A percentile compares a stretch with the other conserved stretches of the same genome.
Evolutionary conservation across 2,113 vertebrate species (phyloP).

Genomic region (Ictidomys tridecemlineatus): DNA sequence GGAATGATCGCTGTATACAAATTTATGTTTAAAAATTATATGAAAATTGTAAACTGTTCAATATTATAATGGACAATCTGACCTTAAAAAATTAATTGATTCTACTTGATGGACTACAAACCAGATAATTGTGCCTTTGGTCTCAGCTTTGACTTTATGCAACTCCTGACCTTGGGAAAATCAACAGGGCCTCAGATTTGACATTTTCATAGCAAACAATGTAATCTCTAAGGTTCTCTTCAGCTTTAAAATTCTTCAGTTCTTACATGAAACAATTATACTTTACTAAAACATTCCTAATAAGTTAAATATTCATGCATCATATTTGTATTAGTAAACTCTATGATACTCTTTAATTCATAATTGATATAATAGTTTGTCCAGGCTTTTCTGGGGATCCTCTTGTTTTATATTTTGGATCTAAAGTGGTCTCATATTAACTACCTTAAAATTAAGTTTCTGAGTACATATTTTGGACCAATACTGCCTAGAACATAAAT

Average conservation of each 20-base stretch:
- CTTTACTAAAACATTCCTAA: not conserved
- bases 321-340: conserved; percentile 31
- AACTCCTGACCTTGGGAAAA: not conserved
- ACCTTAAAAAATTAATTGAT: not conserved
- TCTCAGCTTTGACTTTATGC: not conserved
- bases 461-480: conserved; percentile 12
- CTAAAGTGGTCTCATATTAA: not conserved
- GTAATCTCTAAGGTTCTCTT: not conserved
- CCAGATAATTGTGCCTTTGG: not conserved
- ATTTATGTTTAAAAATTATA: not conserved
- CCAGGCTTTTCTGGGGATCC: not conserved
- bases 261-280: not conserved
- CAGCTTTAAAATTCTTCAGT: conserved; percentile 11
- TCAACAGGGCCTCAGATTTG: not conserved
- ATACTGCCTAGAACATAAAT: not conserved
- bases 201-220: not conserved
- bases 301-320: not conserved
- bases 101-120: not conserved
- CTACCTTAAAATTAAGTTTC: not conserved
- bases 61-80: not conserved
- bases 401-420: not conserved
- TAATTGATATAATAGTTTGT: not conserved
- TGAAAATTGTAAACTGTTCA: not conserved
- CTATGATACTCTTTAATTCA: not conserved
- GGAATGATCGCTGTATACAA: not conserved